phyloP scores from a whole-genome alignment of 2,888 invertebrate species.

The Stegophylla sp. region DNA sequence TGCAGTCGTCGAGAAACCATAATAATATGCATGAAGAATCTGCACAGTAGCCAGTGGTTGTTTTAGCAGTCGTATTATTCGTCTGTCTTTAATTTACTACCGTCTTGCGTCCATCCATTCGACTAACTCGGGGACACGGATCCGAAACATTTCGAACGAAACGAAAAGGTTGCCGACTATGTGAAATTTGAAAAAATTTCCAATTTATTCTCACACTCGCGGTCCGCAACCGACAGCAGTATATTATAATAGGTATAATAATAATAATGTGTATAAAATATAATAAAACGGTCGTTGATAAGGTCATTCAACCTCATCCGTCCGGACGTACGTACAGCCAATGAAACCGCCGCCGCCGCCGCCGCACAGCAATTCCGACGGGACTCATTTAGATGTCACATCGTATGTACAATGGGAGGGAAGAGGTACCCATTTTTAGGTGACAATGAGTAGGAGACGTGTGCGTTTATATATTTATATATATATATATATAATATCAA shows the following conservation, averaged over 20 bases:
- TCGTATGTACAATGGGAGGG: background rate
- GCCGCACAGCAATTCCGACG: slow-evolving; percentile 2
- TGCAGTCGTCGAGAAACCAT: background rate
- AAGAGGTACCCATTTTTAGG: background rate
- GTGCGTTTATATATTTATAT: too few relatives aligned
- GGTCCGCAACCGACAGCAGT: slow-evolving; percentile 6
- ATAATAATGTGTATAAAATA: too few relatives aligned
- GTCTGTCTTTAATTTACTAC: too few relatives aligned
- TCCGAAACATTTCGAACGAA: too few relatives aligned
- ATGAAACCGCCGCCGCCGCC: background rate
- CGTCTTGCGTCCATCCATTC: too few relatives aligned
- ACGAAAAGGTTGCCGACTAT: background rate
- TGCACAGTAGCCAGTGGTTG: too few relatives aligned
- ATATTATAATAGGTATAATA: background rate
- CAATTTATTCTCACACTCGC: background rate
- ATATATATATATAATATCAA: too few relatives aligned
- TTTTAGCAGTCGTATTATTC: too few relatives aligned
- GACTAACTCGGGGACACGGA: too few relatives aligned
- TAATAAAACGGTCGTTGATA: slow-evolving; percentile 33
- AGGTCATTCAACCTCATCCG: slow-evolving; percentile 31
- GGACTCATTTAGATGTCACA: background rate
- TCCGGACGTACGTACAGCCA: background rate
- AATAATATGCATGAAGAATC: too few relatives aligned
- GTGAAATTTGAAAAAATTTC: slow-evolving; percentile 15
- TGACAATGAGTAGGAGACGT: background rate